phyloP scores from a whole-genome alignment of 2,113 vertebrate genomes.

The Fregetta grallaria region DNA sequence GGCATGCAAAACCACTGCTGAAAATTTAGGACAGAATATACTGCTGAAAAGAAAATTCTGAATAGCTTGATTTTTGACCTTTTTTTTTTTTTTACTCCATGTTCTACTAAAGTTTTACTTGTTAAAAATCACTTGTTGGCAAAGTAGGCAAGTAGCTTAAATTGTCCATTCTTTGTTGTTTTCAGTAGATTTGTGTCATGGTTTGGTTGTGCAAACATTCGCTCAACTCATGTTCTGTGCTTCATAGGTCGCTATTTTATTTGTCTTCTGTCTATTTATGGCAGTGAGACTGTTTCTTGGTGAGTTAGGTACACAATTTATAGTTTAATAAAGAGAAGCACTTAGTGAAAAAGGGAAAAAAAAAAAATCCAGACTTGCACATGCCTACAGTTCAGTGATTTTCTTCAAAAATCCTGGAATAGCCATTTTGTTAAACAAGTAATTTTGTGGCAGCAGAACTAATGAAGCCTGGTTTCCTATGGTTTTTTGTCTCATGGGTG shows the following conservation, averaged over 20 bases:
- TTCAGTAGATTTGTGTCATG: background rate
- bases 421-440: slow-evolving; percentile 22
- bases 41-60: background rate
- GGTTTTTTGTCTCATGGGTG: slow-evolving; percentile 59
- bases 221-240: background rate
- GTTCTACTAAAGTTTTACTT: background rate
- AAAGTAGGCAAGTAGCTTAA: background rate
- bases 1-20: background rate
- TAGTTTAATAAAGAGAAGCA: background rate
- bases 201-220: background rate
- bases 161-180: background rate
- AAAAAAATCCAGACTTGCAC: background rate
- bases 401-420: slow-evolving; percentile 8
- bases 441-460: slow-evolving; percentile 26
- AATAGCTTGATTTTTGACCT: background rate
- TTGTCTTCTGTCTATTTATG: background rate
- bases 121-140: background rate
- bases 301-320: background rate
- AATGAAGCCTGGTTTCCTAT: slow-evolving; percentile 58
- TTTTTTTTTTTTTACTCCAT: background rate
- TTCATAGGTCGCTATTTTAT: background rate
- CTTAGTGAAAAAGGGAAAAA: background rate
- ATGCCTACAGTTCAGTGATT: background rate
- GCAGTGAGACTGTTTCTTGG: background rate
- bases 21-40: background rate